phyloP scores from a whole-genome alignment of 2,797 vertebrate genomes.

The Rhinoraja longicauda region DNA sequence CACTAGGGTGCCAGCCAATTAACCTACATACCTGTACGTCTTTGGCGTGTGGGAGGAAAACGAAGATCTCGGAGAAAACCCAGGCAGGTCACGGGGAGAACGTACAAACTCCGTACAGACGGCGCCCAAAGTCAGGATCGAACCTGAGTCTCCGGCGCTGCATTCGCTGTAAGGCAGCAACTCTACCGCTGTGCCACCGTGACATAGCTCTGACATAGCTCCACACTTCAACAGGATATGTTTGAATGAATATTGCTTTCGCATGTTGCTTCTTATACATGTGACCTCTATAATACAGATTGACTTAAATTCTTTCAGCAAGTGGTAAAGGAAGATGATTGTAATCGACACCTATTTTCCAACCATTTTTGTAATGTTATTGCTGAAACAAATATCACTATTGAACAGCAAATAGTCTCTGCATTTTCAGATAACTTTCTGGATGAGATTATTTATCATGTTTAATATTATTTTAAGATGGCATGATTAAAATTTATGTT shows the following conservation, averaged over 20 bases:
- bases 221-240: conserved; percentile 7
- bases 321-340: not conserved
- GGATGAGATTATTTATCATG: conserved; percentile 2
- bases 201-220: not conserved
- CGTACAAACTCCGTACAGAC: too few species aligned
- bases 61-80: too few species aligned
- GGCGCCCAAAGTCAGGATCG: too few species aligned
- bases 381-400: not conserved
- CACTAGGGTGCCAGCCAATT: too few species aligned
- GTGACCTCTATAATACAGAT: conserved; percentile 11
- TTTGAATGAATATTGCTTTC: not conserved
- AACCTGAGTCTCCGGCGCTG: too few species aligned
- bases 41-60: too few species aligned
- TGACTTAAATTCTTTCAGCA: not conserved
- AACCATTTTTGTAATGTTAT: not conserved
- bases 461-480: conserved; percentile 11
- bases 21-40: too few species aligned
- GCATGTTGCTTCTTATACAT: not conserved
- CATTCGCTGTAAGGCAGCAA: too few species aligned
- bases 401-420: not conserved
- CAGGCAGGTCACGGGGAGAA: too few species aligned
- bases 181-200: too few species aligned
- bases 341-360: not conserved
- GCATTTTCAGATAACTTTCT: conserved; percentile 8
- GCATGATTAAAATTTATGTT: not conserved